Base-by-base conservation (phyloP, 2,113 vertebrate genomes). In the Paracanthobrama guichenoti region DNA sequence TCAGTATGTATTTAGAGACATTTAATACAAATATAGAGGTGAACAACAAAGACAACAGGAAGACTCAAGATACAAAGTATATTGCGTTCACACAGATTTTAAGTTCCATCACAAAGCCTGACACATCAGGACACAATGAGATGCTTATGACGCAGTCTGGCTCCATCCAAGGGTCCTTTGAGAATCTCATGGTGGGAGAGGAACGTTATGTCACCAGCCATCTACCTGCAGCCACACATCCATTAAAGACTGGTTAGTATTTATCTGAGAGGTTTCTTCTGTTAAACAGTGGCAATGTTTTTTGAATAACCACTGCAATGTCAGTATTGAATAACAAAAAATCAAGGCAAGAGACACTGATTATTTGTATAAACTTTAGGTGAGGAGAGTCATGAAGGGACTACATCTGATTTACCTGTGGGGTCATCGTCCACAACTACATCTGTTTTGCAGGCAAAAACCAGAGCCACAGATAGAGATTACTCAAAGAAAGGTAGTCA, bases 341-440 rank as follows among this genome's bases (percentile, higher is more conserved):
- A 31, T 12, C 66, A 69, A 12, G 4, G 12, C 7, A 28, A 53
- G 26, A 76, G 9, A 35, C 5, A 31, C 18, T 55, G 8, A 20
- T 39, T 16, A 22, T 86, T 62, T n/a, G 50, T 50, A 2, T 73
- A 3, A 46, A 66, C 76, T 81, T 81, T 39, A 87, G 86, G 26
- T 8, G 39, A 50, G 24, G 7, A 26, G 4, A 31, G 2, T 11
- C 10, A 5, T 81, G 42, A 87, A 26, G 26, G 31, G 24, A 22
- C 46, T 28, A 20, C 39, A 6, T 60, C 53, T 72, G 35, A 62
- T 59, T 35, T 69, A 13, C 44, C 64, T 1, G 12, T 20, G 22
- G n/a, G 12, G 55, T 71, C 62, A 71, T 62, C 74, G 60, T 13
- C 26, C 24, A 67, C 60, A 39, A 24, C 12, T 42, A 24, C 44